A percentile compares a stretch with the other conserved stretches of the same genome.
Evolutionary conservation across 2,113 vertebrate genomes (phyloP).

Genomic region (Coregonus clupeaformis): DNA sequence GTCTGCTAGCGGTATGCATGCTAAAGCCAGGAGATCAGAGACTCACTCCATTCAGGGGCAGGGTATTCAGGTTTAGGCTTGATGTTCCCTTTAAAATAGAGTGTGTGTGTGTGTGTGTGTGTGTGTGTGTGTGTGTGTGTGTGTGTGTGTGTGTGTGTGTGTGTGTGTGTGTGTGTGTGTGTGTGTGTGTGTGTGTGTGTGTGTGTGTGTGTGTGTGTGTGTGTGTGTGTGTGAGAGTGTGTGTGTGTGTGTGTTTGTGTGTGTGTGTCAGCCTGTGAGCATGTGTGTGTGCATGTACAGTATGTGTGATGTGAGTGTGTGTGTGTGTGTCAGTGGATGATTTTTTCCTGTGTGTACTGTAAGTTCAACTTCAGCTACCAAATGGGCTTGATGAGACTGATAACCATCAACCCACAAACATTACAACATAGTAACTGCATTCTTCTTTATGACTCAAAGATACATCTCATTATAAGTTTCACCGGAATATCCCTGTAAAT

Average conservation of each 20-base stretch:
- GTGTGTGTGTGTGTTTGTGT: no score
- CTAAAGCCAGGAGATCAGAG: constrained; percentile 61
- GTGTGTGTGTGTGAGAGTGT: no score
- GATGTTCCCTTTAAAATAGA: constrained; percentile 48
- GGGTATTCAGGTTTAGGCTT: constrained; percentile 12
- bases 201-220: no score
- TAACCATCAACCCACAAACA: no score
- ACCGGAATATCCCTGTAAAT: background rate
- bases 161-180: no score
- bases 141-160: no score
- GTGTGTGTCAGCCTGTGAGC: background rate
- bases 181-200: no score
- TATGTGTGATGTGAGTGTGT: background rate
- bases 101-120: background rate
- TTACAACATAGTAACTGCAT: no score
- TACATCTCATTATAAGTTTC: background rate
- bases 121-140: background rate
- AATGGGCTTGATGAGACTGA: background rate
- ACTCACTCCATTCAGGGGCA: constrained; percentile 31
- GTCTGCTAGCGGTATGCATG: constrained; percentile 39
- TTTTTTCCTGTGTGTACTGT: constrained; percentile 9
- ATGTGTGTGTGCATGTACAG: background rate
- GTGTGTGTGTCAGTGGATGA: no score
- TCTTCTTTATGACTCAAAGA: no score
- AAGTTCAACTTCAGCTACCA: background rate